Base-by-base conservation (phyloP, 1,140 invertebrate genomes). In the Bombus huntii region DNA sequence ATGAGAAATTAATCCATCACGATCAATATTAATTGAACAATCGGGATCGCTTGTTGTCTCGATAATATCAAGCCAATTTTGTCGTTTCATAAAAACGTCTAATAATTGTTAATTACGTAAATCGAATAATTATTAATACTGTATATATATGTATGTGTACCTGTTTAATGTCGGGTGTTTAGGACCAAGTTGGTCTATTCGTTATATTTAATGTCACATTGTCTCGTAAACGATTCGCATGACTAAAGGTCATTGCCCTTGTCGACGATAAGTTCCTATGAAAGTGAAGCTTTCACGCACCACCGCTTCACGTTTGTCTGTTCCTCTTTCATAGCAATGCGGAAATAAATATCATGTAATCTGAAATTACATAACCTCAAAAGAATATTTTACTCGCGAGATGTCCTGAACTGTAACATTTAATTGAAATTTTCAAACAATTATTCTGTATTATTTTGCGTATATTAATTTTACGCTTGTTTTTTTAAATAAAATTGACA, bases 191-290 rank as follows among this genome's bases (percentile, higher is more conserved):
- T 86, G 37, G 68, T 83, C 79, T 59, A 53, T 2, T 22, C 5
- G 57, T 37, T 25, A 57, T 31, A 57, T 44, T 44, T 86, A 37
- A 83, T 84, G 83, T 89, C 87, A 81, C 87, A 80, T 65, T 75
- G 86, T 39, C n/a, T 65, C 15, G 70, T 34, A 37, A 68, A 68
- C 22, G 66, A 68, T 68, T 68, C 9, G 66, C 66, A 37, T 68
- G 66, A 68, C 66, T 37, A 22, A 68, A 74, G 86, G 89, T 91
- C 87, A 31, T 87, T 91, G 87, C 59, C 89, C 91, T 83, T 70
- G 37, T 89, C 72, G 57, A 73, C 44, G n/a, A 74, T 74, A 34
- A 81, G 57, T 28, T 70, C 44, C 53, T n/a, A 42, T 65, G 42
- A 86, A 76, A 81, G 37, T 39, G 25, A 62, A 81, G 53, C 53